These are phyloP conservation scores for Adoxophyes honmai DNA, from an alignment of 1,140 invertebrate species.

Conservation along the genomic window DNA sequence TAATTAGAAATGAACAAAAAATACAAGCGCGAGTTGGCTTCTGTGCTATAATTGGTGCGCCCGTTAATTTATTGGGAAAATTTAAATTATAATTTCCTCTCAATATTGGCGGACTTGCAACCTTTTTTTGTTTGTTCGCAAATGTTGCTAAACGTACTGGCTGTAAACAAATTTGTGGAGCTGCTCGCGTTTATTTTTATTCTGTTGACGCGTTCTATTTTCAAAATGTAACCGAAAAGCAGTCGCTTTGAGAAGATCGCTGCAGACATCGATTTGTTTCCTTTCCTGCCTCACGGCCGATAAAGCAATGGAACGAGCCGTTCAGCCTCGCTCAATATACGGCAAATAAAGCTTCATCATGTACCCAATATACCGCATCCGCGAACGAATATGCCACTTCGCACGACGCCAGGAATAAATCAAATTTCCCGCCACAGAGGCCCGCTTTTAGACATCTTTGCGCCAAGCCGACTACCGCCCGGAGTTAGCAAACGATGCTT, in stretches of 20 bases:
- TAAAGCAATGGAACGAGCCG: slow-evolving; percentile 21
- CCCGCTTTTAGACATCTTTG: slow-evolving; percentile 33
- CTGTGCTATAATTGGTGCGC: neutral
- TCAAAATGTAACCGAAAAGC: slow-evolving; percentile 5
- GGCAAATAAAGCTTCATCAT: slow-evolving; percentile 68
- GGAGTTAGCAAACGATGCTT: slow-evolving; percentile 24
- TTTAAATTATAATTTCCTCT: neutral
- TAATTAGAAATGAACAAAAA: slow-evolving; percentile 19
- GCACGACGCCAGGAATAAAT: slow-evolving; percentile 68
- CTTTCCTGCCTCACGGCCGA: neutral
- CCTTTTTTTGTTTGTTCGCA: too few species aligned
- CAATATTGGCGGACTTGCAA: neutral
- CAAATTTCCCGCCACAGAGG: slow-evolving; percentile 41
- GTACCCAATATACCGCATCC: slow-evolving; percentile 58
- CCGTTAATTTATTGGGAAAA: neutral
- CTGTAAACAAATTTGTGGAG: neutral
- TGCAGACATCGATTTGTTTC: slow-evolving; percentile 3
- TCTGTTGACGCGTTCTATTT: neutral
- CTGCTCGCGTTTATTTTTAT: neutral
- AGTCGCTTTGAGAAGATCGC: neutral
- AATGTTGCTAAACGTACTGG: neutral
- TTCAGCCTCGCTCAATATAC: slow-evolving; percentile 60
- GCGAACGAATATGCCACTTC: slow-evolving; percentile 62
- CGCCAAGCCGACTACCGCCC: slow-evolving; percentile 35
- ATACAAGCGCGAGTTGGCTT: neutral